phyloP scores from a whole-genome alignment of 2,797 vertebrate genomes.

The Anguilla marmorata region DNA sequence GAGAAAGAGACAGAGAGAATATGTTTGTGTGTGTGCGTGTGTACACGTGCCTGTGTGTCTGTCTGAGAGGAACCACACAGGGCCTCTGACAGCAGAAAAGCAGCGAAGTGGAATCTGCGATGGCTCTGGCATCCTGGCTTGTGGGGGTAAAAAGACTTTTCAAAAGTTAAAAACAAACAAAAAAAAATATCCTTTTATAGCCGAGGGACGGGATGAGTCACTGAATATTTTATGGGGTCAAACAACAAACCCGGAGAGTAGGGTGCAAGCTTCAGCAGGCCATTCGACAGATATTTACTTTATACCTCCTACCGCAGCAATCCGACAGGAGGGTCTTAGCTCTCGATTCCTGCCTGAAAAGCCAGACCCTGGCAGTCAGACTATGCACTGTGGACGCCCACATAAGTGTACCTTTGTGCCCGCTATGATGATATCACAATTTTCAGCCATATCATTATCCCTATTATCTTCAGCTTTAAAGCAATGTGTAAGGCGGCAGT shows the following conservation, averaged over 20 bases:
- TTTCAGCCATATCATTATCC: not conserved
- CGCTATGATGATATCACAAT: not conserved
- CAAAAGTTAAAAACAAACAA: not conserved
- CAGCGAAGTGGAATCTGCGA: not conserved
- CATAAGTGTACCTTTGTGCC: not conserved
- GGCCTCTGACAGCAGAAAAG: not conserved
- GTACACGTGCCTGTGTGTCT: not conserved
- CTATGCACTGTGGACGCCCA: not conserved
- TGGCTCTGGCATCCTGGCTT: not conserved
- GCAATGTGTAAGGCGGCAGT: not conserved
- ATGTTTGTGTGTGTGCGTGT: not conserved
- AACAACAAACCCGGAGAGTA: not conserved
- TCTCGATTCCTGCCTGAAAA: not conserved
- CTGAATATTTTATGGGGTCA: not conserved
- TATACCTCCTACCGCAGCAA: not conserved
- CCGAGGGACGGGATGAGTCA: not conserved
- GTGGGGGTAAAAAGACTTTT: constrained; percentile 2
- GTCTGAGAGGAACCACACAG: not conserved
- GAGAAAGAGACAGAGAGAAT: not conserved
- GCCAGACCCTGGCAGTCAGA: not conserved
- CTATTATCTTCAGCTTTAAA: not conserved
- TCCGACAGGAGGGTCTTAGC: not conserved
- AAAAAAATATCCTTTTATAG: not conserved
- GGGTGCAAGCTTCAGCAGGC: not conserved
- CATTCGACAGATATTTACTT: not conserved